phyloP scores from a whole-genome alignment of 2,888 invertebrate genomes.

The Idaea aversata region DNA sequence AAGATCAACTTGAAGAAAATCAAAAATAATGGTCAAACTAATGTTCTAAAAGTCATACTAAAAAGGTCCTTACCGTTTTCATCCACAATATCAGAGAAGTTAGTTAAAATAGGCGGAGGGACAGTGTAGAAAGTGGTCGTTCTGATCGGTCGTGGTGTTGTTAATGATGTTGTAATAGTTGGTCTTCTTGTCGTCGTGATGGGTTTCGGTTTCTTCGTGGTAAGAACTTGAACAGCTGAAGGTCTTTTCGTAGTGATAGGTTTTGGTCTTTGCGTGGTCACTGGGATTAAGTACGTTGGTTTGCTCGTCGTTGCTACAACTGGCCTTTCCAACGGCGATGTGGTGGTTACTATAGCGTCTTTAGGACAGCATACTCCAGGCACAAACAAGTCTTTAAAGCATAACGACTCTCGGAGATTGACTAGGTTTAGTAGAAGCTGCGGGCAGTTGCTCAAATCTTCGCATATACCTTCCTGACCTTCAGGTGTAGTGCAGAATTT shows the following conservation, averaged over 20 bases:
- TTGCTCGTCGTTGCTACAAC: slow-evolving; percentile 59
- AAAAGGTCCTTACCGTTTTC: slow-evolving; percentile 62
- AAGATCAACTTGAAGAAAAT: not conserved
- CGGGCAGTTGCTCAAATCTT: slow-evolving; percentile 93
- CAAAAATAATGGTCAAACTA: not conserved
- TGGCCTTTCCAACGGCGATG: slow-evolving; percentile 54
- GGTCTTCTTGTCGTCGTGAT: slow-evolving; percentile 40
- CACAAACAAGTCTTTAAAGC: slow-evolving; percentile 94
- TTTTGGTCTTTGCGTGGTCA: slow-evolving; percentile 61
- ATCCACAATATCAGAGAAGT: slow-evolving; percentile 79
- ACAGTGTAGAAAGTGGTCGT: slow-evolving; percentile 75
- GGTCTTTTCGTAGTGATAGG: slow-evolving; percentile 44
- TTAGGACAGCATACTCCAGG: slow-evolving; percentile 95
- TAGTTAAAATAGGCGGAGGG: slow-evolving; percentile 52
- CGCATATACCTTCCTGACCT: slow-evolving; percentile 89
- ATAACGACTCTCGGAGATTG: slow-evolving; percentile 90
- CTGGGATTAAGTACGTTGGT: slow-evolving; percentile 67
- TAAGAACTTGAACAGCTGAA: slow-evolving; percentile 51
- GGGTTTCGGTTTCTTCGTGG: slow-evolving; percentile 55
- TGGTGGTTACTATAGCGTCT: slow-evolving; percentile 59
- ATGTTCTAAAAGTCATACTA: too few species aligned
- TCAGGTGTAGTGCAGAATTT: slow-evolving; percentile 90
- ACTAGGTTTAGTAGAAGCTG: slow-evolving; percentile 90
- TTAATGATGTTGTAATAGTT: slow-evolving; percentile 39
- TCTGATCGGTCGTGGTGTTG: slow-evolving; percentile 48